Conservation (phyloP, 1,140 invertebrate species). For the Drosophila orosa region DNA sequence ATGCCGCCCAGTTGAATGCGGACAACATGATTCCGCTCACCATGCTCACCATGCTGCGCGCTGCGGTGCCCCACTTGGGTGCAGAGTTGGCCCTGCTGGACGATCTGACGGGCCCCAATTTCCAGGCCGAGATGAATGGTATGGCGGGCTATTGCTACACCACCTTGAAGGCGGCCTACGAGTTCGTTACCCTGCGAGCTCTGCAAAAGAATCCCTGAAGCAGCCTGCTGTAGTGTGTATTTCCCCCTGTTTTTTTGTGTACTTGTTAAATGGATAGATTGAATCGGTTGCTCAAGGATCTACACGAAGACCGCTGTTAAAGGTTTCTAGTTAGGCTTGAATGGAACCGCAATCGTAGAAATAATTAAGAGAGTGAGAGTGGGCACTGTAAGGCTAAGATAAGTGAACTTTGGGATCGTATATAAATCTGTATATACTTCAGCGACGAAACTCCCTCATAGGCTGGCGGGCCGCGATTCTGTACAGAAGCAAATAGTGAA, state of each 20-base stretch:
- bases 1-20: conserved; percentile 68
- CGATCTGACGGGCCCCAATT: conserved; percentile 79
- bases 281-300: conserved; percentile 14
- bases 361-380: conserved; percentile 1
- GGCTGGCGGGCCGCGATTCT: conserved; percentile 14
- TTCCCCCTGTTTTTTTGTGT: conserved; percentile 4
- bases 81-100: conserved; percentile 80
- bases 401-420: conserved; percentile 19
- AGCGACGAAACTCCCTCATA: conserved; percentile 29
- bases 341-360: conserved; percentile 2
- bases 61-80: conserved; percentile 81
- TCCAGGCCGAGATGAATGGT: conserved; percentile 81
- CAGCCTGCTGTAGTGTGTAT: conserved; percentile 6
- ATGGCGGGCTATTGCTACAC: conserved; percentile 83
- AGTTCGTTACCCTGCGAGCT: conserved; percentile 58
- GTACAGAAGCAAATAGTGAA: conserved; percentile 27
- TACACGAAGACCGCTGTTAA: background rate
- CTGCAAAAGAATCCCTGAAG: conserved; percentile 53
- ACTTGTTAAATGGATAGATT: conserved; percentile 12
- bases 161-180: conserved; percentile 77
- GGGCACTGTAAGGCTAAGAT: conserved; percentile 1
- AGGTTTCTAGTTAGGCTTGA: background rate
- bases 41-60: conserved; percentile 76
- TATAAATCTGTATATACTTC: conserved; percentile 33
- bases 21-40: conserved; percentile 82